Evolutionary conservation across 2,888 invertebrate species (phyloP).

Genomic region (Chironomus riparius): DNA sequence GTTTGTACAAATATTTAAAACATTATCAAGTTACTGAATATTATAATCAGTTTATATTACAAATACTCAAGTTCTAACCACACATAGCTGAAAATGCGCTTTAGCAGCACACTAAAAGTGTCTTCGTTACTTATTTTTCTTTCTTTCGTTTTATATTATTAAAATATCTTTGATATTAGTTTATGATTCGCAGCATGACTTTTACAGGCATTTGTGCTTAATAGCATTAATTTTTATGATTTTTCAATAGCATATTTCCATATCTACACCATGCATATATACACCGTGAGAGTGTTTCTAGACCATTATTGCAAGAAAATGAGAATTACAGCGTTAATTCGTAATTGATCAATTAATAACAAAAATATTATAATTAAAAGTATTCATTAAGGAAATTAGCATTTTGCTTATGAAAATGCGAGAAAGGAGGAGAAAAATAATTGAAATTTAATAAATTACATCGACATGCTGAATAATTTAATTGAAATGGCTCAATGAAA

Average conservation of each 20-base stretch:
- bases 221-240: conserved; percentile 23
- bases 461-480: conserved; percentile 6
- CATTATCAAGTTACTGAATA: too few relatives aligned
- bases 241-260: not conserved
- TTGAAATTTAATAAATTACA: not conserved
- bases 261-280: not conserved
- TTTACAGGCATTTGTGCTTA: conserved; percentile 9
- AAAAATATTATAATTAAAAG: not conserved
- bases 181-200: conserved; percentile 23
- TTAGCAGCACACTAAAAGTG: too few relatives aligned
- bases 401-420: not conserved
- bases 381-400: not conserved
- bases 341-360: conserved; percentile 9
- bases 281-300: not conserved
- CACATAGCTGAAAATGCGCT: too few relatives aligned
- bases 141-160: too few relatives aligned
- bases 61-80: too few relatives aligned
- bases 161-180: not conserved
- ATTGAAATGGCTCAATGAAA: conserved; percentile 5
- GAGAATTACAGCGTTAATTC: not conserved
- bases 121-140: too few relatives aligned
- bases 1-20: too few relatives aligned
- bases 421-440: not conserved
- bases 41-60: too few relatives aligned
- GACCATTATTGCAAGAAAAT: not conserved